Evolutionary conservation across 2,113 vertebrate genomes (phyloP).

Genomic region (Cacatua alba): DNA sequence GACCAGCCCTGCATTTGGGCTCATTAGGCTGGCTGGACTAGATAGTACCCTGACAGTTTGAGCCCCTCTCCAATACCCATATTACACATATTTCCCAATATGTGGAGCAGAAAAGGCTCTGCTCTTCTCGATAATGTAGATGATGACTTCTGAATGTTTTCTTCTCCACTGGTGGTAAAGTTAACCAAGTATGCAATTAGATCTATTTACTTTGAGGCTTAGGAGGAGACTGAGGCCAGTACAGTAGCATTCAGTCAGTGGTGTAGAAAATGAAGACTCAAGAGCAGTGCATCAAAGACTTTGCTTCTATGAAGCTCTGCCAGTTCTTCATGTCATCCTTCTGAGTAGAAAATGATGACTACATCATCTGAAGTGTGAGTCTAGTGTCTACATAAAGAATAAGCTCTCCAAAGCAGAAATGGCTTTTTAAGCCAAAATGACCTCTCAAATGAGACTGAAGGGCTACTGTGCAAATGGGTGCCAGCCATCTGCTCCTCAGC

Average conservation of each 20-base stretch:
- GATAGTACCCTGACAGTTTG: neutral
- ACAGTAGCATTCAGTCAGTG: neutral
- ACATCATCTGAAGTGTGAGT: neutral
- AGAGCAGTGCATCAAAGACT: neutral
- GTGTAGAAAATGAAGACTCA: neutral
- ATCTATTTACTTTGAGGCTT: conserved; percentile 1
- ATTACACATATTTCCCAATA: neutral
- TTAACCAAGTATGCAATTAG: neutral
- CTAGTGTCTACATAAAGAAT: neutral
- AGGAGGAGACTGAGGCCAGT: neutral
- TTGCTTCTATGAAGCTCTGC: neutral
- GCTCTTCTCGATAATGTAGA: neutral
- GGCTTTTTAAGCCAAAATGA: neutral
- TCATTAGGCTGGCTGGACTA: neutral
- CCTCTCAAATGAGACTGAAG: neutral
- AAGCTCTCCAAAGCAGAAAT: neutral
- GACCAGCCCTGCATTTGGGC: neutral
- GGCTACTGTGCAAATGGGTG: conserved; percentile 28
- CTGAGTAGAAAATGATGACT: neutral
- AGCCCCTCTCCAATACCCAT: neutral
- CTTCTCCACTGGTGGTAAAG: neutral
- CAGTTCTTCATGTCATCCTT: neutral
- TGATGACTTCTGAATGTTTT: conserved; percentile 21
- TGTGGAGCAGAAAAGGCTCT: neutral
- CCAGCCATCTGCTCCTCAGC: conserved; percentile 32